Percentiles rank a stretch among this genome's conserved stretches.
phyloP scores from a whole-genome alignment of 1,140 invertebrate genomes.

The Thaumetopoea pityocampa region DNA sequence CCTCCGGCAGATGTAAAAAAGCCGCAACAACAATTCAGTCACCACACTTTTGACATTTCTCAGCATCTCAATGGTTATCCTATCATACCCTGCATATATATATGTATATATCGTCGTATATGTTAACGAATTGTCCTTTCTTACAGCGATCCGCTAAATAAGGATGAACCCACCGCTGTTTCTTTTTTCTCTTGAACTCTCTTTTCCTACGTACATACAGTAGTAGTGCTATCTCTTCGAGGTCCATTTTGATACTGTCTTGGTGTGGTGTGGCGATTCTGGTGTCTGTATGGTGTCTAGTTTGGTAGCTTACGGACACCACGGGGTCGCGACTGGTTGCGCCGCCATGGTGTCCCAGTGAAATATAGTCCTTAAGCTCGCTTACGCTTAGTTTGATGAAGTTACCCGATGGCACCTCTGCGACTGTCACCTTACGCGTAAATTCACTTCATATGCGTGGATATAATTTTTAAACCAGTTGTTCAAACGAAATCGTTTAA shows the following conservation, averaged over 20 bases:
- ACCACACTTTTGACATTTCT: too few species aligned
- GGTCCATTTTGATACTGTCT: conserved; percentile 16
- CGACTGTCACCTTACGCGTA: too few species aligned
- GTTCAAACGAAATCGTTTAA: too few species aligned
- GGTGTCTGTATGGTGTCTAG: conserved; percentile 13
- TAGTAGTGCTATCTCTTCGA: conserved; percentile 18
- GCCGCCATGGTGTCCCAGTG: conserved; percentile 11
- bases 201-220: conserved; percentile 16
- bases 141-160: conserved; percentile 4
- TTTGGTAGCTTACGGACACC: conserved; percentile 18
- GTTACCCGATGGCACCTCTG: too few species aligned
- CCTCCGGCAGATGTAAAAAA: too few species aligned
- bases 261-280: conserved; percentile 12
- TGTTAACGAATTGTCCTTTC: conserved; percentile 7
- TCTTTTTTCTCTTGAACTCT: conserved; percentile 6
- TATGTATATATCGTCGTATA: too few species aligned
- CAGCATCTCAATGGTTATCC: too few species aligned
- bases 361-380: conserved; percentile 15
- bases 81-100: too few species aligned
- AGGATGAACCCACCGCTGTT: conserved; percentile 5
- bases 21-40: too few species aligned
- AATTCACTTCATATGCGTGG: too few species aligned
- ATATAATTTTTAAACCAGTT: too few species aligned
- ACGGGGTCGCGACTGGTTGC: conserved; percentile 15
- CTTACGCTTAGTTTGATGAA: too few species aligned